These are phyloP conservation scores for Globodera ellingtonae DNA, from an alignment of 1,140 invertebrate genomes.

Conservation along the genomic window DNA sequence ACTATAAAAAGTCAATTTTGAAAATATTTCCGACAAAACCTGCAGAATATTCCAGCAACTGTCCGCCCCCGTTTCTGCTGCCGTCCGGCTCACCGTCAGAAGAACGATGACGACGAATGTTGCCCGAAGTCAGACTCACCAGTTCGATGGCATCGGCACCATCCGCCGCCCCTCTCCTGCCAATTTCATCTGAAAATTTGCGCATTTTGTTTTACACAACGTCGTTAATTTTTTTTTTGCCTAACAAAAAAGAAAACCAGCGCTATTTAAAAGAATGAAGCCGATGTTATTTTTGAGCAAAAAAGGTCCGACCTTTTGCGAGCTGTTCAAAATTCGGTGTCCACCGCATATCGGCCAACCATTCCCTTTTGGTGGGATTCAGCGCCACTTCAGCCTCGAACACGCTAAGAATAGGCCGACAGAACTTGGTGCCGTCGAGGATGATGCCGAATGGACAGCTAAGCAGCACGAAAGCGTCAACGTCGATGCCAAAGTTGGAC, in stretches of 20 bases:
- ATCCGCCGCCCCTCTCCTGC: neutral
- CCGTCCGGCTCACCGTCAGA: slow-evolving; percentile 1
- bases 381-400: slow-evolving; percentile 59
- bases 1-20: no score
- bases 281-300: no score
- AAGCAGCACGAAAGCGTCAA: slow-evolving; percentile 50
- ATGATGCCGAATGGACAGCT: slow-evolving; percentile 55
- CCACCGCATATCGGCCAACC: slow-evolving; percentile 48
- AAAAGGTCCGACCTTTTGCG: slow-evolving; percentile 15
- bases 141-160: neutral
- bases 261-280: no score
- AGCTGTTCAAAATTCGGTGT: slow-evolving; percentile 15
- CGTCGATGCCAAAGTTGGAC: slow-evolving; percentile 54
- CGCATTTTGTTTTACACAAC: neutral
- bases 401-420: slow-evolving; percentile 49
- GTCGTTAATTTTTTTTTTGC: no score
- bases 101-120: neutral
- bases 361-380: slow-evolving; percentile 39
- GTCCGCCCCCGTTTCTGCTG: slow-evolving; percentile 13
- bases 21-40: slow-evolving; percentile 8
- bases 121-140: slow-evolving; percentile 21
- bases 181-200: neutral
- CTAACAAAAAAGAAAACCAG: no score
- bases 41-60: slow-evolving; percentile 46
- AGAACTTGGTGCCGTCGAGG: slow-evolving; percentile 47